phyloP scores from a whole-genome alignment of 2,113 vertebrate genomes.

The Sorex fumeus region DNA sequence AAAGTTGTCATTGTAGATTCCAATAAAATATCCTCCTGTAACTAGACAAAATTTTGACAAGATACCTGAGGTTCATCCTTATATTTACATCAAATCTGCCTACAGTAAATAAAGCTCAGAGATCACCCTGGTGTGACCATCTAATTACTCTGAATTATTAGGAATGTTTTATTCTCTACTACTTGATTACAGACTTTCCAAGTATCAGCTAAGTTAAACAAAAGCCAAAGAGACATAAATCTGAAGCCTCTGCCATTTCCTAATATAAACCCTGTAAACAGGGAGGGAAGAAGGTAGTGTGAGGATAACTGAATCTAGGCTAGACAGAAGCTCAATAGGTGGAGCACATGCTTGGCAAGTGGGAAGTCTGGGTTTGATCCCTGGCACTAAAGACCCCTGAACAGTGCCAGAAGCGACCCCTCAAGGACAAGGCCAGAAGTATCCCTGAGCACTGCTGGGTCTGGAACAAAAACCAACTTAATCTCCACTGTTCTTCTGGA shows the following conservation, averaged over 20 bases:
- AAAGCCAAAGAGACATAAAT: not conserved
- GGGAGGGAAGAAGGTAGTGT: no score
- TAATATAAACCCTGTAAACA: not conserved
- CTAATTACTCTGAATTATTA: not conserved
- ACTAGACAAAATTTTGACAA: constrained; percentile 20
- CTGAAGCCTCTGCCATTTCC: not conserved
- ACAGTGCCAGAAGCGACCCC: no score
- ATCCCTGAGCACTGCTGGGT: not conserved
- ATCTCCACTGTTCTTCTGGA: not conserved
- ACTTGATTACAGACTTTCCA: constrained; percentile 1
- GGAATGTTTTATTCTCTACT: not conserved
- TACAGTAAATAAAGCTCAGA: constrained; percentile 14
- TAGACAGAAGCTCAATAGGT: no score
- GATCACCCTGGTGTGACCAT: not conserved
- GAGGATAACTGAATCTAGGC: no score
- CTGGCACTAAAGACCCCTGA: not conserved
- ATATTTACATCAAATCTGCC: not conserved
- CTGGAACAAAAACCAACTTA: not conserved
- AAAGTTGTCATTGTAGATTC: not conserved
- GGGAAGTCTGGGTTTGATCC: no score
- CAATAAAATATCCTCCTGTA: not conserved
- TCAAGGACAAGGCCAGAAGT: no score
- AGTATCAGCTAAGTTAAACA: not conserved
- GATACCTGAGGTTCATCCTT: not conserved
- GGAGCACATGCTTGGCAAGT: no score